Evolutionary conservation across 2,888 invertebrate genomes (phyloP).

Genomic region (Epirrhoe tristata): DNA sequence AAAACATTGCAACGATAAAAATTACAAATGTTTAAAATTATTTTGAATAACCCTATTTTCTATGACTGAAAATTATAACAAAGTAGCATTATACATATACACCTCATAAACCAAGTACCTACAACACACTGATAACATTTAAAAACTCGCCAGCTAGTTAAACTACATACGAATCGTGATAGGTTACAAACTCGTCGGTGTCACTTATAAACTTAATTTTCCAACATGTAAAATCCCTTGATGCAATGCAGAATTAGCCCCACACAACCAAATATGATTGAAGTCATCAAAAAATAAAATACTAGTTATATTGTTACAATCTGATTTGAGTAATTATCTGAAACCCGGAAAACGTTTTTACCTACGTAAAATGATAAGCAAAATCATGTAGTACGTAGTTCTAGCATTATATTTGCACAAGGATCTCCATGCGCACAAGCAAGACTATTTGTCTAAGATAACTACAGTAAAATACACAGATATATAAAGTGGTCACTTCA

Average conservation of each 20-base stretch:
- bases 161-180: not conserved
- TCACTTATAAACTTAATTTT: too few relatives aligned
- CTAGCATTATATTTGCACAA: not conserved
- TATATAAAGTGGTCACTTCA: too few relatives aligned
- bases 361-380: conserved; percentile 29
- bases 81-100: too few relatives aligned
- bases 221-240: too few relatives aligned
- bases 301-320: not conserved
- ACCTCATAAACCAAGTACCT: too few relatives aligned
- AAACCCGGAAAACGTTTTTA: not conserved
- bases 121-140: not conserved
- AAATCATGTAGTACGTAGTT: conserved; percentile 14
- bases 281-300: not conserved
- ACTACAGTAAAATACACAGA: too few relatives aligned
- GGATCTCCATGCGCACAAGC: not conserved
- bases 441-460: not conserved
- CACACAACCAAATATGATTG: too few relatives aligned
- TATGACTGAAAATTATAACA: too few relatives aligned
- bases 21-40: too few relatives aligned
- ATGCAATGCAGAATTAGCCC: too few relatives aligned
- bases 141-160: not conserved
- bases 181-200: too few relatives aligned
- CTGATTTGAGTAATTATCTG: not conserved
- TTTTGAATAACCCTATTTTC: too few relatives aligned
- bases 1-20: not conserved